Evolutionary conservation across 2,113 vertebrate genomes (phyloP), one percentile per base, ranked within the genome.

Genomic region (Arenaria interpres): DNA sequence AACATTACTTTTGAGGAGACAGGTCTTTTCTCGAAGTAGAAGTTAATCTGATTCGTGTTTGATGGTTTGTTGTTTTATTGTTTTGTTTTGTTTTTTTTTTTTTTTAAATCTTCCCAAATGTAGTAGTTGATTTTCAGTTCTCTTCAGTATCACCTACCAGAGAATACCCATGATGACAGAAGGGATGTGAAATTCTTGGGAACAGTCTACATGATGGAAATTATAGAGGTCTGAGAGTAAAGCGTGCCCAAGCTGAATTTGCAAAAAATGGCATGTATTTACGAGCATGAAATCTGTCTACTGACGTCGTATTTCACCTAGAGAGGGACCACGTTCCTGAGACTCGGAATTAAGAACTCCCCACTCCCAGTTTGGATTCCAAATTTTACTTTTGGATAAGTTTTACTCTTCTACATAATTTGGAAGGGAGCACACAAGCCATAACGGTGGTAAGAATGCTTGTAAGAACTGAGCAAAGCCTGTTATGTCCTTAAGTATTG

Each of bases 191-290:
- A 76, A 85, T 62, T 73, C 33, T 81, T 66, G 20, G 62, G 53
- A 83, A 53, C 24, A 9, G 48, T 62, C 24, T 63, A 53, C 63
- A 28, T 39, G 7, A 28, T 20, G 39, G 27, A 63, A 74, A 11
- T 24, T 2, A 24, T 33, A 64, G 62, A 51, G 13, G 9, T 27
- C 27, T 6, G 15, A 30, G 24, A 37, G 10, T 41, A 7, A 54
- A 50, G 10, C 8, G 25, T 41, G 22, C 13, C 39, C 77, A 15
- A 71, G 27, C 7, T 0, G 0, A 10, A 3, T 43, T 82, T 57
- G 41, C 24, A 45, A 30, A 37, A 73, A 86, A 19, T 10, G 0
- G 2, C 16, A 15, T 48, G 2, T 3, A 11, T 62, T 46, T 83
- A 6, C 24, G 25, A 14, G 5, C 35, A 14, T 24, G 41, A 79